phyloP scores from a whole-genome alignment of 2,888 invertebrate species.

The Hoplodrina ambigua region DNA sequence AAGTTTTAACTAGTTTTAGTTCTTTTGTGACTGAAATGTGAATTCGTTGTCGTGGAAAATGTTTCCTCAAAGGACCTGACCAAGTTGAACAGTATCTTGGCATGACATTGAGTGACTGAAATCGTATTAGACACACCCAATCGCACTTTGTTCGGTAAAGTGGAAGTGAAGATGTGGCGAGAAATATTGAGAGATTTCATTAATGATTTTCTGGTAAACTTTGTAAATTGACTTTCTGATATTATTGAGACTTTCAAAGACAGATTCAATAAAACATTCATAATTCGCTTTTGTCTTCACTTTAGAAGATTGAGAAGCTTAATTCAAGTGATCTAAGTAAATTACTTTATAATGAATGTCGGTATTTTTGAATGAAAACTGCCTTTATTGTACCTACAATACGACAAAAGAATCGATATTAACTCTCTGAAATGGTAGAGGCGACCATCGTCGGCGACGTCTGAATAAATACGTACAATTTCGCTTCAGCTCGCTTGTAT shows the following conservation, averaged over 20 bases:
- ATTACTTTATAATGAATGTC: constrained; percentile 36
- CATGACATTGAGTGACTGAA: constrained; percentile 44
- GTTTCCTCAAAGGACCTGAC: constrained; percentile 19
- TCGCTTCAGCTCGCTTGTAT: constrained; percentile 37
- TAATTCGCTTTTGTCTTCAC: neutral
- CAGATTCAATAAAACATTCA: neutral
- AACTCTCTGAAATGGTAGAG: constrained; percentile 32
- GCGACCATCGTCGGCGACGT: constrained; percentile 36
- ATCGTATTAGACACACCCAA: constrained; percentile 45
- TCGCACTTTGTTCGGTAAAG: constrained; percentile 36
- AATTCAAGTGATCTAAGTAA: constrained; percentile 9
- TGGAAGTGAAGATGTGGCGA: constrained; percentile 24
- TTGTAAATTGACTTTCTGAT: constrained; percentile 1
- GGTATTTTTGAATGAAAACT: constrained; percentile 20
- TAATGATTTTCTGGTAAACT: constrained; percentile 6
- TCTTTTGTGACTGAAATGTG: constrained; percentile 14
- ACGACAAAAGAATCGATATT: constrained; percentile 38
- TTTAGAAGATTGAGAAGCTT: constrained; percentile 2
- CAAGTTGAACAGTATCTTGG: constrained; percentile 14
- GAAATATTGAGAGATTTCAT: constrained; percentile 31
- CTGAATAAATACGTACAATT: constrained; percentile 48
- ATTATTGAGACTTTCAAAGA: neutral
- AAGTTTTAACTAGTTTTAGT: constrained; percentile 33
- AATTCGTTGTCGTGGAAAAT: constrained; percentile 33
- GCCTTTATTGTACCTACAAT: constrained; percentile 24